A percentile compares a stretch with the other conserved stretches of the same genome.
Evolutionary conservation across 2,888 invertebrate genomes (phyloP).

Genomic region (Lypha dubia): DNA sequence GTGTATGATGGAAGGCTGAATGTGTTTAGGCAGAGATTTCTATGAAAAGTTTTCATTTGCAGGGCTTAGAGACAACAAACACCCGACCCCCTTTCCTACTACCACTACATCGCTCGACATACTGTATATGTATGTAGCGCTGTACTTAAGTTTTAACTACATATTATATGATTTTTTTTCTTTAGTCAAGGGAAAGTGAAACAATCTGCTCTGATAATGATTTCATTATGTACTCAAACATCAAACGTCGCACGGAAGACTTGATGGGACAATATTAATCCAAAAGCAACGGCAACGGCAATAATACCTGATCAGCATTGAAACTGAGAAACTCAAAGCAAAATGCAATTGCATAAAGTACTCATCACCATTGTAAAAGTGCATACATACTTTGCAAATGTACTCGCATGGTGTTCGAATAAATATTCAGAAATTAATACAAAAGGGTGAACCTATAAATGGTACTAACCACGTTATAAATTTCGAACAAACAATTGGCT

Average conservation of each 20-base stretch:
- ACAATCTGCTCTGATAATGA: constrained; percentile 48
- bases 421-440: neutral
- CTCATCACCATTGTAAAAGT: constrained; percentile 23
- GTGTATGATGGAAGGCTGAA: no score
- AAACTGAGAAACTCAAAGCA: constrained; percentile 41
- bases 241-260: constrained; percentile 33
- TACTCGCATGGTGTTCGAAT: neutral
- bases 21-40: no score
- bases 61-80: no score
- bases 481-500: neutral
- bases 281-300: constrained; percentile 14
- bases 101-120: no score
- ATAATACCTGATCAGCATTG: constrained; percentile 48
- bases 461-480: neutral
- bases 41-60: no score
- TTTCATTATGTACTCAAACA: constrained; percentile 59
- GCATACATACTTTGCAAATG: neutral
- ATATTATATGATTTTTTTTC: constrained; percentile 1
- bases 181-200: constrained; percentile 21
- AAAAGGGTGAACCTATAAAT: neutral
- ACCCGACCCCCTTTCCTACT: no score
- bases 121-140: neutral
- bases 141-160: constrained; percentile 13
- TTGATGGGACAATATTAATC: constrained; percentile 40
- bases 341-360: constrained; percentile 42